These are phyloP conservation scores for Gymnocypris eckloni DNA, from an alignment of 2,797 vertebrate species.

Conservation along the genomic window DNA sequence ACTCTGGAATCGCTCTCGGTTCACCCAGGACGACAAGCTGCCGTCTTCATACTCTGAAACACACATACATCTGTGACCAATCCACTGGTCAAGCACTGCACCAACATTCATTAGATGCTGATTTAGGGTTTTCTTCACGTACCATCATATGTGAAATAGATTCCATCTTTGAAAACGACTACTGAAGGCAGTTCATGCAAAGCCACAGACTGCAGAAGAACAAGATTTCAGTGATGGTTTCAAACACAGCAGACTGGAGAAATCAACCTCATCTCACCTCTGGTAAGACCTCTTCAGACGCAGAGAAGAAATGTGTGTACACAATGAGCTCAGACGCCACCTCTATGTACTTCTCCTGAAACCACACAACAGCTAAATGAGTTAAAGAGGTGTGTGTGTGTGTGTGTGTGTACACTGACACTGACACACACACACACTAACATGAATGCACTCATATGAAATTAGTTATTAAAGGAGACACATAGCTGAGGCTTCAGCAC, in stretches of 20 bases:
- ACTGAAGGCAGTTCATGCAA: constrained; percentile 91
- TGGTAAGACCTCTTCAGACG: constrained; percentile 90
- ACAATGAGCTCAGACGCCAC: constrained; percentile 96
- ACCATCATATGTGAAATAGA: constrained; percentile 95
- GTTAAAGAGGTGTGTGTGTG: no score
- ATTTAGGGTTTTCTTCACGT: constrained; percentile 67
- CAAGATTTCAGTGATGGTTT: not conserved
- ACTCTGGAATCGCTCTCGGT: constrained; percentile 92
- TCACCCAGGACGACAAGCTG: constrained; percentile 93
- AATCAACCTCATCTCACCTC: constrained; percentile 79
- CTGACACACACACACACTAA: no score
- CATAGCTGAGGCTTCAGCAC: not conserved
- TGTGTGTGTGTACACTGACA: no score
- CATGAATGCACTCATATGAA: no score
- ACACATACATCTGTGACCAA: not conserved
- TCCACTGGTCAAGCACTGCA: not conserved
- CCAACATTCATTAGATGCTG: not conserved
- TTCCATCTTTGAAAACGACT: constrained; percentile 94
- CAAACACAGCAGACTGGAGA: not conserved
- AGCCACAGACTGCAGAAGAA: constrained; percentile 79
- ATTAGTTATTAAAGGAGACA: not conserved
- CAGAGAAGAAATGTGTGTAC: constrained; percentile 96
- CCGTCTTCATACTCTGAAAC: constrained; percentile 92
- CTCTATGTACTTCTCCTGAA: constrained; percentile 95
- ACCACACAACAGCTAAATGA: constrained; percentile 10